phyloP scores from a whole-genome alignment of 1,140 invertebrate genomes.

The Atta texana region DNA sequence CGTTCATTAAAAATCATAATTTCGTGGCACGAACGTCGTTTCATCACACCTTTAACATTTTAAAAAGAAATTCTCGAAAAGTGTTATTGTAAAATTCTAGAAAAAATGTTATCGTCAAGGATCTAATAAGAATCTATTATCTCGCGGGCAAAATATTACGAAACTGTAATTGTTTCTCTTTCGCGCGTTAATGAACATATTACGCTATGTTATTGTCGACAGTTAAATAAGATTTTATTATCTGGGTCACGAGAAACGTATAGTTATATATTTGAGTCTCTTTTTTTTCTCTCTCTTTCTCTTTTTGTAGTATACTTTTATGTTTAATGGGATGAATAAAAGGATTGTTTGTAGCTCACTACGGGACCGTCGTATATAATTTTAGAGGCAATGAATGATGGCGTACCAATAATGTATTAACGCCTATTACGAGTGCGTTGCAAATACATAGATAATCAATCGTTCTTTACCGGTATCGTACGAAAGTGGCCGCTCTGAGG shows the following conservation, averaged over 20 bases:
- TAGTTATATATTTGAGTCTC: not conserved
- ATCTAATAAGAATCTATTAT: constrained; percentile 6
- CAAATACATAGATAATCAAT: constrained; percentile 55
- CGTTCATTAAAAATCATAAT: not conserved
- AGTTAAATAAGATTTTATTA: constrained; percentile 23
- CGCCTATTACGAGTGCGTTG: constrained; percentile 37
- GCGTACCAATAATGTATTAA: constrained; percentile 51
- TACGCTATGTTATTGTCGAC: not conserved
- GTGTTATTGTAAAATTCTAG: too few species aligned
- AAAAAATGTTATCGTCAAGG: not conserved
- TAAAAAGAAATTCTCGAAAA: not conserved
- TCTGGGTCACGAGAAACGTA: not conserved
- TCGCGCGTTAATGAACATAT: constrained; percentile 26
- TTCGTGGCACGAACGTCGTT: not conserved
- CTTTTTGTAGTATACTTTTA: not conserved
- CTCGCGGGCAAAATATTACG: not conserved
- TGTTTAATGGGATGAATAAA: constrained; percentile 5
- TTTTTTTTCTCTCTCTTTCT: not conserved
- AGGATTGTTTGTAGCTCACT: constrained; percentile 12
- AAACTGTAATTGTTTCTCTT: not conserved
- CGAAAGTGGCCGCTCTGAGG: constrained; percentile 35
- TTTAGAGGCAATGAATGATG: constrained; percentile 38
- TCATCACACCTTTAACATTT: not conserved
- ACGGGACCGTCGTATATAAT: constrained; percentile 3
- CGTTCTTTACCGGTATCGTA: not conserved